Evolutionary conservation across 2,797 vertebrate species (phyloP).

Genomic region (Crocidura indochinensis): DNA sequence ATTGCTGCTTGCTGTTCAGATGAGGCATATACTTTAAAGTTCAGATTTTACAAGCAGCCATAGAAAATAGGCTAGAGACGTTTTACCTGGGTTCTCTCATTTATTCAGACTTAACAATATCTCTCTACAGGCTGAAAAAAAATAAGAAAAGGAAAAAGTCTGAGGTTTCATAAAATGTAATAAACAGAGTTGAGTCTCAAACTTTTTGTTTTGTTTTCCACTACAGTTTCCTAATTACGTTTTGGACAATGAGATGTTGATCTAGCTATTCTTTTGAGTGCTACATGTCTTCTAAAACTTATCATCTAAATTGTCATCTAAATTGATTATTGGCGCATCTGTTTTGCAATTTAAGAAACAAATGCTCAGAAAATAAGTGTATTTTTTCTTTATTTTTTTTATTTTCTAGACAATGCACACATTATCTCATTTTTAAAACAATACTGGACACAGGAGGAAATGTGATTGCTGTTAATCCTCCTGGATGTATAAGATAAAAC

Average conservation of each 20-base stretch:
- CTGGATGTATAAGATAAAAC: slow-evolving; percentile 7
- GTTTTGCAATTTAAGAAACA: background rate
- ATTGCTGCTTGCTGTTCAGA: background rate
- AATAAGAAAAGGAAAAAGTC: background rate
- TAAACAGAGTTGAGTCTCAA: background rate
- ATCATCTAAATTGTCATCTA: slow-evolving; percentile 25
- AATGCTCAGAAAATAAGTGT: background rate
- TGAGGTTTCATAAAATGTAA: background rate
- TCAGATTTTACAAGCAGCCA: slow-evolving; percentile 1
- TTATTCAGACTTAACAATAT: slow-evolving; percentile 40
- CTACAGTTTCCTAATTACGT: background rate
- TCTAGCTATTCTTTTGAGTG: background rate
- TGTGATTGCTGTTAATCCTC: background rate
- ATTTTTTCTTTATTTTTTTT: background rate
- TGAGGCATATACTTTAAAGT: background rate
- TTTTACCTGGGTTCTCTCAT: background rate
- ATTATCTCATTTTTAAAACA: background rate
- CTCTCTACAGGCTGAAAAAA: background rate
- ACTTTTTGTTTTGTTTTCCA: background rate
- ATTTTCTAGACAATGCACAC: background rate
- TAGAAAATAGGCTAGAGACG: background rate
- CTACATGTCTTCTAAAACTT: background rate
- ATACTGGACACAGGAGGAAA: background rate
- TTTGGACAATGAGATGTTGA: background rate
- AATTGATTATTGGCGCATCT: background rate